Conservation (phyloP, 1,140 invertebrate genomes). For the Drosophila willistoni region DNA sequence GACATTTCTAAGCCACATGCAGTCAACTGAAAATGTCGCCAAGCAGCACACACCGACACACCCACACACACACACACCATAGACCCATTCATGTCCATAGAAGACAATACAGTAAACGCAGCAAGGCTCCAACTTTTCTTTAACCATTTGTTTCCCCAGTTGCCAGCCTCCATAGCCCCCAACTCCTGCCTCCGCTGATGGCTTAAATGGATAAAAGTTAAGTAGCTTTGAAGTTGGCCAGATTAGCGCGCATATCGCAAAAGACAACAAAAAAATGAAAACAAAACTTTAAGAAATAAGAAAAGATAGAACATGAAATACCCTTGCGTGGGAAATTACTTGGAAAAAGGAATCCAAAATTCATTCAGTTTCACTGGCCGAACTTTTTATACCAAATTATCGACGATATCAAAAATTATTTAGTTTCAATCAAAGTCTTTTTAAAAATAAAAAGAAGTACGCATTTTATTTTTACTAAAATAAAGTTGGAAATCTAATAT, state of each 20-base stretch:
- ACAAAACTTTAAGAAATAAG: slow-evolving; percentile 49
- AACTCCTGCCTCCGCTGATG: slow-evolving; percentile 63
- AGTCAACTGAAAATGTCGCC: slow-evolving; percentile 72
- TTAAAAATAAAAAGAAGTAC: too few species aligned
- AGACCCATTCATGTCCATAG: slow-evolving; percentile 22
- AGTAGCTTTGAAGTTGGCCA: slow-evolving; percentile 78
- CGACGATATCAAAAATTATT: too few species aligned
- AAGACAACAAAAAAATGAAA: slow-evolving; percentile 37
- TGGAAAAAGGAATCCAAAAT: not conserved
- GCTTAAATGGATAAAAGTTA: slow-evolving; percentile 80
- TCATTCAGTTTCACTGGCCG: not conserved
- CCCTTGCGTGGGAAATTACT: slow-evolving; percentile 28
- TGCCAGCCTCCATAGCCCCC: not conserved
- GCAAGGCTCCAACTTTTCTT: slow-evolving; percentile 34
- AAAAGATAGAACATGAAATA: slow-evolving; percentile 44
- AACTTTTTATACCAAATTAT: too few species aligned
- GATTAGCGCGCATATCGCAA: slow-evolving; percentile 75
- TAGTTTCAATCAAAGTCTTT: too few species aligned
- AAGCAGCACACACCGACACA: slow-evolving; percentile 58
- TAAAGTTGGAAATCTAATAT: too few species aligned
- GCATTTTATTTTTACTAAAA: too few species aligned
- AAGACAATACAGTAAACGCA: slow-evolving; percentile 23
- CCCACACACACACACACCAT: slow-evolving; percentile 41
- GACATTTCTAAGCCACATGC: slow-evolving; percentile 75
- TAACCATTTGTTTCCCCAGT: slow-evolving; percentile 60